phyloP scores from a whole-genome alignment of 2,888 invertebrate genomes.

The Agonopterix alstromeriana region DNA sequence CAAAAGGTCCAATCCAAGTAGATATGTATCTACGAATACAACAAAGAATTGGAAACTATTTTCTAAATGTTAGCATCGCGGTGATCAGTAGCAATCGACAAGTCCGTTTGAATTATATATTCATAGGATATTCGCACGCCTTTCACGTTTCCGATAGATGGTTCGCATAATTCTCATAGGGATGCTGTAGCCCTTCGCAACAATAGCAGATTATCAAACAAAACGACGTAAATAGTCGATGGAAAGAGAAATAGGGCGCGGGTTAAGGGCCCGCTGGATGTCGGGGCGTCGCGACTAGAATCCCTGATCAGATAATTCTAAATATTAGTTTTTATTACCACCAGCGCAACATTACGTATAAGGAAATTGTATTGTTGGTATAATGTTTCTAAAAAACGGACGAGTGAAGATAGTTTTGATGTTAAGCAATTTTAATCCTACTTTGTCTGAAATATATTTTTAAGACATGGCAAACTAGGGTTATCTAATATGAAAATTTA shows the following conservation, averaged over 20 bases:
- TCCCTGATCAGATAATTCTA: slow-evolving; percentile 57
- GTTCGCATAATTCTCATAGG: slow-evolving; percentile 70
- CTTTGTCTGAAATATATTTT: no score
- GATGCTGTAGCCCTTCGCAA: slow-evolving; percentile 60
- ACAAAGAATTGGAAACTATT: not conserved
- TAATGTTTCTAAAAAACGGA: no score
- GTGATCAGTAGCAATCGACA: slow-evolving; percentile 1
- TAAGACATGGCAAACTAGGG: no score
- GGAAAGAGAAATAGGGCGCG: slow-evolving; percentile 63
- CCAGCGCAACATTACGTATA: no score
- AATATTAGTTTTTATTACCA: no score
- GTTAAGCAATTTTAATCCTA: no score
- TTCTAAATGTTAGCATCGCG: not conserved
- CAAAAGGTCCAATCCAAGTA: slow-evolving; percentile 3
- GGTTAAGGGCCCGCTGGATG: slow-evolving; percentile 66
- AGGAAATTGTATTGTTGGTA: no score
- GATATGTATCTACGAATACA: slow-evolving; percentile 4
- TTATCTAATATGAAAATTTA: no score
- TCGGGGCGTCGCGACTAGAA: slow-evolving; percentile 59
- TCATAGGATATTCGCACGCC: slow-evolving; percentile 61
- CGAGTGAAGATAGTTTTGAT: no score
- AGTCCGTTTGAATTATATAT: slow-evolving; percentile 34
- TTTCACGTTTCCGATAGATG: slow-evolving; percentile 68
- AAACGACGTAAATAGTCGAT: slow-evolving; percentile 72
- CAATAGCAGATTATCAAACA: slow-evolving; percentile 74